Evolutionary conservation across 2,797 vertebrate genomes (phyloP), one percentile per base, ranked within the genome.

Genomic region (Distichodus sexfasciatus): DNA sequence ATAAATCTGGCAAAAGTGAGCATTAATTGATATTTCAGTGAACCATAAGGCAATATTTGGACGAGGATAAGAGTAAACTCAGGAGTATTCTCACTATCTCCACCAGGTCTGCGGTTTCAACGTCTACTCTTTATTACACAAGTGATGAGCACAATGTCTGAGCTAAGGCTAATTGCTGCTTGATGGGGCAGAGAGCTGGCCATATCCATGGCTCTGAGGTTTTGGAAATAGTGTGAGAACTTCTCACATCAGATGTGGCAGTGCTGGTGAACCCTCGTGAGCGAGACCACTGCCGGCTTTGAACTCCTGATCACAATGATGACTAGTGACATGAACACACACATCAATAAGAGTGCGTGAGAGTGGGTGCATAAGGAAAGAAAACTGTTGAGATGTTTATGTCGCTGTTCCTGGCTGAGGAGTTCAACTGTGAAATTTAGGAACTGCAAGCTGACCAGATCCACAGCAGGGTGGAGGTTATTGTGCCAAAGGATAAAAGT

Each of bases 111-210:
- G 43, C 47, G 43, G 19, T 58, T 43, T 26, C 33, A 11, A 9
- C 11, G 36, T 26, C 11, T 44, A 72, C 54, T 59, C 46, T 59
- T 66, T 47, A 66, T 60, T 53, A 38, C 9, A 46, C 46, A 19
- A 59, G 36, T 61, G 47, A 66, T 46, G 31, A 55, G 61, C 31
- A 53, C 51, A 73, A 67, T 47, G 47, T 67, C 47, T 61, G 23
- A 31, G 47, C 47, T 53, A 65, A 41, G 71, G 57, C 48, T 67
- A 61, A 73, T 54, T 61, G 63, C 57, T 61, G 41, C 71, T 47
- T 43, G 57, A 67, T 73, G 71, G 29, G 46, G 71, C 63, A 60
- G 70, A 51, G 51, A 60, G 47, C 53, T 61, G 54, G 55, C 53
- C 15, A 9, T n/a, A 54, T 53, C 38, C 36, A 23, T 33, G 10